These are phyloP conservation scores for Cygnus olor DNA, from an alignment of 2,797 vertebrate genomes.

Conservation along the genomic window DNA sequence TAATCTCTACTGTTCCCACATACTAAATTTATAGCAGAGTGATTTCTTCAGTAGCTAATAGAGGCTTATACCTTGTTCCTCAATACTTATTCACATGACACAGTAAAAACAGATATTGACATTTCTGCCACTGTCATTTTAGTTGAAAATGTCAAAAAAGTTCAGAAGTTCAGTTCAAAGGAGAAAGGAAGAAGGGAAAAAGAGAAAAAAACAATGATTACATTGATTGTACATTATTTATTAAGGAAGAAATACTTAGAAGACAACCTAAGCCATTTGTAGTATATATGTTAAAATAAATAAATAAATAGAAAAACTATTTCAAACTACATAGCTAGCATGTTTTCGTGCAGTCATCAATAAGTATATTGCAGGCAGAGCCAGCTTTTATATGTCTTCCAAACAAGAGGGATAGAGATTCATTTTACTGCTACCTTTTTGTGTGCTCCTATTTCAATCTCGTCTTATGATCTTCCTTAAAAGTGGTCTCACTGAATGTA, in stretches of 20 bases:
- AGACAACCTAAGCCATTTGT: background rate
- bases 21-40: background rate
- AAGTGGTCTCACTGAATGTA: background rate
- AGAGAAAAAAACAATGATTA: background rate
- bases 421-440: background rate
- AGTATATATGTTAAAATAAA: background rate
- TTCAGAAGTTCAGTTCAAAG: background rate
- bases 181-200: background rate
- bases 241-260: background rate
- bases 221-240: background rate
- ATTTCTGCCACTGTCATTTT: background rate
- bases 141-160: background rate
- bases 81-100: background rate
- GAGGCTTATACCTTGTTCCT: background rate
- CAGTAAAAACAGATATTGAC: background rate
- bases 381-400: background rate
- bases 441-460: background rate
- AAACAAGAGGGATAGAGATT: background rate
- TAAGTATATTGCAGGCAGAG: background rate
- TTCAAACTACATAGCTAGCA: background rate
- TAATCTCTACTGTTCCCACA: background rate
- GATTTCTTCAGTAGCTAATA: background rate
- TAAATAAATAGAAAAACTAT: background rate
- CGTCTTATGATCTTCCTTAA: background rate
- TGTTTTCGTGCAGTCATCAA: background rate